These are phyloP conservation scores for Plecotus auritus DNA, from an alignment of 2,113 vertebrate species.

Conservation along the genomic window DNA sequence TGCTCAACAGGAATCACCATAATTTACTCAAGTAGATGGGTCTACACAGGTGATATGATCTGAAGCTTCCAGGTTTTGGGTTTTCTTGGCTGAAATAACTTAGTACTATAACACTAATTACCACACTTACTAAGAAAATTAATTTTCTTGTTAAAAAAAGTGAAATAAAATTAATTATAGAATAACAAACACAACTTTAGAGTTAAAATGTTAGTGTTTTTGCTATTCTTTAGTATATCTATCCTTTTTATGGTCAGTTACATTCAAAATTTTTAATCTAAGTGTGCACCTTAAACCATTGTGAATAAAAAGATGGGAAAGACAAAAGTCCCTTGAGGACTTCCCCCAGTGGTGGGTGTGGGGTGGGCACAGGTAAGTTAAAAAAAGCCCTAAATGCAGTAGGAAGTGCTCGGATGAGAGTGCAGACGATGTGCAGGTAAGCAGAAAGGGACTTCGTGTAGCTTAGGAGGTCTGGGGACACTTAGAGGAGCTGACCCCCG, in stretches of 20 bases:
- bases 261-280: not conserved
- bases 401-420: not conserved
- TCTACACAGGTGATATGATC: not conserved
- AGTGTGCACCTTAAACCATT: not conserved
- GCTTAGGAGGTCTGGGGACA: not conserved
- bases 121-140: not conserved
- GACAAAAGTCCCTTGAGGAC: not conserved
- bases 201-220: not conserved
- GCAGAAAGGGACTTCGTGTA: not conserved
- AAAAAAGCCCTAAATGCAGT: no score
- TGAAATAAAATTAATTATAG: not conserved
- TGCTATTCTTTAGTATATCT: not conserved
- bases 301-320: not conserved
- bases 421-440: rapidly evolving
- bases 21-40: not conserved
- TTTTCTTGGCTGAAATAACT: not conserved
- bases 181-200: not conserved
- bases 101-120: not conserved
- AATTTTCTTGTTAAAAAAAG: not conserved
- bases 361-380: no score
- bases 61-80: not conserved
- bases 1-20: not conserved
- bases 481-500: not conserved
- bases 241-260: not conserved
- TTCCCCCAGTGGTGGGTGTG: no score